Percentiles rank a stretch among this genome's conserved stretches.
phyloP scores from a whole-genome alignment of 2,797 vertebrate species.

The Enteromius paludinosus region DNA sequence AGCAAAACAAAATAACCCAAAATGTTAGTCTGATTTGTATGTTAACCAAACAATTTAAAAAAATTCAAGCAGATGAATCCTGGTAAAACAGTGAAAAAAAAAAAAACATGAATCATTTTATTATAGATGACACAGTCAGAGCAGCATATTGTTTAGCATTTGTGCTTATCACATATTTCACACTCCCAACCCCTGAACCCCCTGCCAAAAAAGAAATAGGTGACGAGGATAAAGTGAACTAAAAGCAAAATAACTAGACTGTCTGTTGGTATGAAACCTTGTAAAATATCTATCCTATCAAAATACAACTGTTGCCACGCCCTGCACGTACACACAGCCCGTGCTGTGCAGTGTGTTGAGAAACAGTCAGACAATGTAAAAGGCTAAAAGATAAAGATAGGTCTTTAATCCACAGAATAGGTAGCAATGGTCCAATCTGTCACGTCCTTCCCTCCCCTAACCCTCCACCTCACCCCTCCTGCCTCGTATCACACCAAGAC shows the following conservation, averaged over 20 bases:
- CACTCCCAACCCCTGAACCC: background rate
- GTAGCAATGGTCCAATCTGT: background rate
- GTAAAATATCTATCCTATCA: background rate
- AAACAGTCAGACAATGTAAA: slow-evolving; percentile 11
- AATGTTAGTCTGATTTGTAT: background rate
- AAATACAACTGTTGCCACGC: slow-evolving; percentile 10
- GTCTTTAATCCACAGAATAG: slow-evolving; percentile 13
- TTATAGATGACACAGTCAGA: background rate
- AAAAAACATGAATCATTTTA: background rate
- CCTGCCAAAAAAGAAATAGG: background rate
- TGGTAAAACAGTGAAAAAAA: background rate
- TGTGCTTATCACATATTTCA: background rate
- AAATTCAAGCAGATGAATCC: background rate
- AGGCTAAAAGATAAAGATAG: slow-evolving; percentile 20
- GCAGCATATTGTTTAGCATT: slow-evolving; percentile 1
- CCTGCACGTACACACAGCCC: background rate
- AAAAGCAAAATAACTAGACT: background rate
- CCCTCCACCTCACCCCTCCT: background rate
- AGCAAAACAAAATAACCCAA: background rate
- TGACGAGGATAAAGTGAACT: background rate
- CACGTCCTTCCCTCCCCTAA: background rate
- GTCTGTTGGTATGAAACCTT: background rate
- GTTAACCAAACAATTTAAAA: too few relatives aligned
- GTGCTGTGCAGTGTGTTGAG: background rate
- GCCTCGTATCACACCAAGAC: slow-evolving; percentile 19